Conservation (phyloP, 2,888 invertebrate genomes). For the Melipona beecheii region DNA sequence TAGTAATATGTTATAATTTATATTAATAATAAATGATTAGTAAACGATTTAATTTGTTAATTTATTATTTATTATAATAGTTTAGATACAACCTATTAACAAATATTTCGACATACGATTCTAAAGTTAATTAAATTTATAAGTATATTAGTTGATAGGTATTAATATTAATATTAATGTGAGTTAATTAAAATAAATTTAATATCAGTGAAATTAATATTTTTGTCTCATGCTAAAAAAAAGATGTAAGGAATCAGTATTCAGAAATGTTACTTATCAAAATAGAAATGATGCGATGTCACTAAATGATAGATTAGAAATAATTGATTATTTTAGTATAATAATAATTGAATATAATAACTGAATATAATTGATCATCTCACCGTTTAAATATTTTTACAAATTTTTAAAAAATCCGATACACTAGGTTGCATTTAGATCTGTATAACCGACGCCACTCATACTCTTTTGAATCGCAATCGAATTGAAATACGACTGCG, state of each 20-base stretch:
- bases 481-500: slow-evolving; percentile 21
- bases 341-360: background rate
- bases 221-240: background rate
- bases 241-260: background rate
- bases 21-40: background rate
- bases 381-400: background rate
- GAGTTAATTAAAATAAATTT: background rate
- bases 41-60: background rate
- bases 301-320: background rate
- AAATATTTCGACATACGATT: background rate
- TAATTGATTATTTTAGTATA: background rate
- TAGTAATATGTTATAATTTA: too few species aligned
- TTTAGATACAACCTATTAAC: background rate
- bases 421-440: background rate
- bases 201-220: background rate
- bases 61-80: background rate
- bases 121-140: background rate
- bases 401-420: background rate
- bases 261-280: background rate
- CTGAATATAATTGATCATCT: background rate
- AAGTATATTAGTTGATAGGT: too few species aligned
- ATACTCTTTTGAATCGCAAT: slow-evolving; percentile 19
- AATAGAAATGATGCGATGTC: background rate
- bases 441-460: background rate
- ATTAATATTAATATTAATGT: too few species aligned